Evolutionary conservation across 2,113 vertebrate species (phyloP), one percentile per base, ranked within the genome.

Genomic region (Ammodytes marinus): DNA sequence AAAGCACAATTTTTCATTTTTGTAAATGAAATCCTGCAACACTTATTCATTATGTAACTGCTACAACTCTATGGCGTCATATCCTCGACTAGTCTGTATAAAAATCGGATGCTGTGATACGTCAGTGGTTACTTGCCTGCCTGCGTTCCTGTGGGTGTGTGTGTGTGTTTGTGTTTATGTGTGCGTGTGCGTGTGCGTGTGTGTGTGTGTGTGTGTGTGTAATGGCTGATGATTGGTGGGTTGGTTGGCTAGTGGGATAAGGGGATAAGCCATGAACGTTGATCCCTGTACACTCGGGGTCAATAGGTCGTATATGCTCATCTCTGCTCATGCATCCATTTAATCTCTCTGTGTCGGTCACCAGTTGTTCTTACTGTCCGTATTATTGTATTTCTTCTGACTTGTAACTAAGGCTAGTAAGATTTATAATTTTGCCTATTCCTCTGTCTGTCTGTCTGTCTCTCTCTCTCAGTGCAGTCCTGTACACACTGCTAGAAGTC

Each of bases 191-290:
- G 45, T 11, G 37, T 54, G 6, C 17, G 17, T 52, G 59, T 39
- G 42, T 46, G 52, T 42, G 65, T 61, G 39, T 72, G 52, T 77
- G 46, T 57, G 42, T 74, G 77, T 2, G 39, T 71, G 74, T 35
- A 27, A 40, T 39, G 63, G 40, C 63, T 79, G 63, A 6, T 79
- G 63, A 6, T 40, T 59, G 57, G 53, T 64, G 40, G 55, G 64
- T 2, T 7, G 12, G 66, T 69, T 67, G n/a, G 17, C 14, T 3
- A 1, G 68, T 74, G 45, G 58, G 78, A 84, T 86, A 57, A 85
- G 17, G 39, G 19, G 58, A 76, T 85, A 73, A 88, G 69, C 67
- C 57, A 63, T 47, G 67, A 70, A 57, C 35, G 77, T 79, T 77
- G 76, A 85, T 86, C 79, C 57, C 50, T 59, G 47, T 35, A 9